Evolutionary conservation across 2,797 vertebrate species (phyloP).

Genomic region (Gallinago solitaria): DNA sequence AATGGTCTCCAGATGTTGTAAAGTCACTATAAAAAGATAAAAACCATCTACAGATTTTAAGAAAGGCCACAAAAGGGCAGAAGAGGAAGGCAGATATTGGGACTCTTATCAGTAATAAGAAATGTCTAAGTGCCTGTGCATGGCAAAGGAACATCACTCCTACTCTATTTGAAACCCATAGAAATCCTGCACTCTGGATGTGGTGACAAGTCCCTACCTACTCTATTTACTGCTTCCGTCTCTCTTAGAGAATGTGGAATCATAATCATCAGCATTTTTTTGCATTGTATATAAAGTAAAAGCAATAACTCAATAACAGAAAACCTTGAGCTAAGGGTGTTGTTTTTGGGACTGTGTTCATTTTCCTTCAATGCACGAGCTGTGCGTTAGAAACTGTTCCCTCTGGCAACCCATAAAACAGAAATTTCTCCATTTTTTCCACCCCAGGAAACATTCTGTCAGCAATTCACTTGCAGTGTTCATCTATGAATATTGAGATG

Average conservation of each 20-base stretch:
- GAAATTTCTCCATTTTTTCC: slow-evolving; percentile 44
- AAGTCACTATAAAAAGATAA: not conserved
- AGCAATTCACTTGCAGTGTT: slow-evolving; percentile 44
- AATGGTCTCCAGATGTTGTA: not conserved
- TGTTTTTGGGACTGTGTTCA: slow-evolving; percentile 5
- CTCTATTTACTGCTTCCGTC: not conserved
- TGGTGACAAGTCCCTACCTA: not conserved
- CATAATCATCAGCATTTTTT: slow-evolving; percentile 21
- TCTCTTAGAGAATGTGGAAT: slow-evolving; percentile 5
- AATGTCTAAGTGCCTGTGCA: not conserved
- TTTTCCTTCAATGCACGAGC: slow-evolving; percentile 27
- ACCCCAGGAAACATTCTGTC: slow-evolving; percentile 57
- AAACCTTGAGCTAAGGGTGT: slow-evolving; percentile 38
- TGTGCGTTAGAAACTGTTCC: slow-evolving; percentile 27
- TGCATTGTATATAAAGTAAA: slow-evolving; percentile 41
- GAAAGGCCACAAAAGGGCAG: not conserved
- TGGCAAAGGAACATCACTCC: not conserved
- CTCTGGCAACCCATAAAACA: slow-evolving; percentile 59
- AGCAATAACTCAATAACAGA: not conserved
- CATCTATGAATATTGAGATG: slow-evolving; percentile 47
- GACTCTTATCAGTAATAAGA: not conserved
- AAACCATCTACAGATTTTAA: not conserved
- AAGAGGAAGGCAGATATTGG: not conserved
- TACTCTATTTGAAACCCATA: not conserved
- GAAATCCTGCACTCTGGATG: not conserved